These are phyloP conservation scores for Cabera pusaria DNA, from an alignment of 2,888 invertebrate species.

Conservation along the genomic window DNA sequence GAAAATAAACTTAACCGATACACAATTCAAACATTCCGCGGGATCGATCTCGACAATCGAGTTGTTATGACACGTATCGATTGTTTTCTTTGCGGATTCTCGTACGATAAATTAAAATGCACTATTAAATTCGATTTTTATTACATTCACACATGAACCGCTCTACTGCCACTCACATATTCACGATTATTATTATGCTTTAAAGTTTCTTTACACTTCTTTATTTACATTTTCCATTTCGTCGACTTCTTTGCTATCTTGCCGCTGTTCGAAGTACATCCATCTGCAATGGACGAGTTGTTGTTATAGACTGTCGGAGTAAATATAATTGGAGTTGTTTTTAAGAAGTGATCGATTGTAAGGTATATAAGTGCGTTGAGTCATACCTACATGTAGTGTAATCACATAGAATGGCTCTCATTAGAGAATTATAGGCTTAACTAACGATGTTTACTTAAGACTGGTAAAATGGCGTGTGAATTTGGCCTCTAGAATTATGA, in stretches of 20 bases:
- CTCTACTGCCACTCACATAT: constrained; percentile 46
- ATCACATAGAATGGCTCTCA: too few species aligned
- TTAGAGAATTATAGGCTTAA: too few species aligned
- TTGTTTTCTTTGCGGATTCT: constrained; percentile 8
- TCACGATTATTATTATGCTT: constrained; percentile 45
- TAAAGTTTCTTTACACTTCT: constrained; percentile 43
- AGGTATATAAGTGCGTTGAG: constrained; percentile 9
- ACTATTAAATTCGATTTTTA: constrained; percentile 29
- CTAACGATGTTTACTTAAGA: too few species aligned
- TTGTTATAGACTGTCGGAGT: constrained; percentile 1
- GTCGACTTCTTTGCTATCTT: constrained; percentile 40
- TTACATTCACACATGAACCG: constrained; percentile 28
- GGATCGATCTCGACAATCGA: constrained; percentile 24
- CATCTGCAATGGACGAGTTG: constrained; percentile 77
- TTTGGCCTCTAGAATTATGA: too few species aligned
- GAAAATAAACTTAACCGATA: constrained; percentile 59
- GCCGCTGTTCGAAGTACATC: constrained; percentile 86
- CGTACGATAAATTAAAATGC: constrained; percentile 24
- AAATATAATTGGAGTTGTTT: too few species aligned
- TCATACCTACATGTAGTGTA: constrained; percentile 3
- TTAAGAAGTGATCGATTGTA: constrained; percentile 7
- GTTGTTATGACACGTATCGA: constrained; percentile 32
- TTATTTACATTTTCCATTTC: constrained; percentile 47
- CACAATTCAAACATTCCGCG: constrained; percentile 49
- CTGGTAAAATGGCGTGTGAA: too few species aligned